Conservation (phyloP, 2,888 invertebrate genomes). For the Melinaea marsaeus region DNA sequence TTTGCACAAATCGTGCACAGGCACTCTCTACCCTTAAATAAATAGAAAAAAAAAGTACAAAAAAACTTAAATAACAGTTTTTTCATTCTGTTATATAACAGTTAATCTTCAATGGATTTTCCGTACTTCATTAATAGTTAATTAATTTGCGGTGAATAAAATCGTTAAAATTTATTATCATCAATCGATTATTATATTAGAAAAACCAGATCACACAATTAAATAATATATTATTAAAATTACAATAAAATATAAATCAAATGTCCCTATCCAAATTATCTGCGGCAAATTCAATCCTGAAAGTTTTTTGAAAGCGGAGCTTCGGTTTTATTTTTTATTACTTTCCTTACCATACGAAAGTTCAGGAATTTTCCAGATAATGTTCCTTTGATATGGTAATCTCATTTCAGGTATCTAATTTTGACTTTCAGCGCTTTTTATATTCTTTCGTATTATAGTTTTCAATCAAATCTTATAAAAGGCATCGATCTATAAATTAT, state of each 20-base stretch:
- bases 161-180: too few species aligned
- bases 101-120: too few species aligned
- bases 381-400: conserved; percentile 5
- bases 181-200: not conserved
- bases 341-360: conserved; percentile 3
- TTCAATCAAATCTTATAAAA: too few species aligned
- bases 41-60: not conserved
- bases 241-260: conserved; percentile 28
- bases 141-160: too few species aligned
- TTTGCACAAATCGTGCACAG: too few species aligned
- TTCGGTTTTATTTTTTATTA: conserved; percentile 11
- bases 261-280: conserved; percentile 27
- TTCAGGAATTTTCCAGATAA: conserved; percentile 1
- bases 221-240: conserved; percentile 27
- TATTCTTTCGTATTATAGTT: not conserved
- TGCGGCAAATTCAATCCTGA: conserved; percentile 27
- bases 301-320: conserved; percentile 17
- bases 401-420: not conserved
- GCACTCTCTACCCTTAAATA: too few species aligned
- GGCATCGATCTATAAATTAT: too few species aligned
- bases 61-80: not conserved
- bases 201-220: not conserved
- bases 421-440: not conserved
- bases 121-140: too few species aligned
- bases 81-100: not conserved